Percentiles rank a stretch among this genome's conserved stretches.
Evolutionary conservation across 2,797 vertebrate genomes (phyloP).

Genomic region (Garrulus glandarius): DNA sequence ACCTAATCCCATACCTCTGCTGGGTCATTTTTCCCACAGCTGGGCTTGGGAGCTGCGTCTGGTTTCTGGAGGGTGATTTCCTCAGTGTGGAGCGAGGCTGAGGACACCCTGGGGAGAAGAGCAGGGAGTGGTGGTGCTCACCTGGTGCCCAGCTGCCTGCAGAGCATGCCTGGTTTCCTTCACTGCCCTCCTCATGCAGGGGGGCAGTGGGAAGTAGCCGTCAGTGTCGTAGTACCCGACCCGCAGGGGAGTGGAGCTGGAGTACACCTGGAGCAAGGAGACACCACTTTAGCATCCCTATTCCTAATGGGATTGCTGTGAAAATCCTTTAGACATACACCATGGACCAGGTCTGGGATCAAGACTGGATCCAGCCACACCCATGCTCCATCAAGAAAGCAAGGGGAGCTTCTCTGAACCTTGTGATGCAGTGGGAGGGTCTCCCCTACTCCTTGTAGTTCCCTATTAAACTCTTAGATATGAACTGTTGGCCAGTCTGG

Average conservation of each 20-base stretch:
- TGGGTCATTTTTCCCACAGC: neutral
- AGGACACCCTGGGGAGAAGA: neutral
- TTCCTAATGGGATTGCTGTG: neutral
- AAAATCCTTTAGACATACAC: neutral
- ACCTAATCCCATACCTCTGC: neutral
- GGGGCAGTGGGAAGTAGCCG: conserved; percentile 18
- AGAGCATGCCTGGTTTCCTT: conserved; percentile 13
- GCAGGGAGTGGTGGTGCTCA: neutral
- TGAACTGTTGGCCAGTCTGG: neutral
- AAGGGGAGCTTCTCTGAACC: neutral
- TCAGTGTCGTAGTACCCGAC: conserved; percentile 55
- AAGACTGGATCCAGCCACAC: neutral
- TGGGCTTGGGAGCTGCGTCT: neutral
- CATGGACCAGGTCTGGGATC: neutral
- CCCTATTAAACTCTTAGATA: neutral
- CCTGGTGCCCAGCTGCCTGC: conserved; percentile 52
- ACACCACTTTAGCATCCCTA: neutral
- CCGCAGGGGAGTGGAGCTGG: conserved; percentile 10
- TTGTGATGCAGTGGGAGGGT: neutral
- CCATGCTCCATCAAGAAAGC: neutral
- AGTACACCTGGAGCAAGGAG: conserved; percentile 18
- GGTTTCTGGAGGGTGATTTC: neutral
- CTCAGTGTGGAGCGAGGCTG: neutral
- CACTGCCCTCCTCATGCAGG: conserved; percentile 38
- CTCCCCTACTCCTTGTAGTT: neutral